Base-by-base conservation (phyloP, 1,140 invertebrate species). In the Drosophila sturtevanti region DNA sequence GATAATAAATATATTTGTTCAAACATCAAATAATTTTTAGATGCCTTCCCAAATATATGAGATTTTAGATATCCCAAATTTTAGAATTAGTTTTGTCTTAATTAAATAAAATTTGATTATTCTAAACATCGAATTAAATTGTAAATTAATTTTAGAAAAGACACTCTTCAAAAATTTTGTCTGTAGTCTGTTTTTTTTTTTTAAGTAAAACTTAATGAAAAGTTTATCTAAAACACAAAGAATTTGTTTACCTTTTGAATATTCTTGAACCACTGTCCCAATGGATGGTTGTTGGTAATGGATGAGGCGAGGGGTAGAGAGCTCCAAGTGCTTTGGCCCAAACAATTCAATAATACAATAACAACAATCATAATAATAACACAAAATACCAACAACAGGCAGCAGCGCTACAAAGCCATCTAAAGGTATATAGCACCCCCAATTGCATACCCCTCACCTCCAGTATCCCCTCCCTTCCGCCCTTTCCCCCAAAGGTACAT, bases 281-380 rank as follows among this genome's bases (percentile, higher is more conserved):
- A 22, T 18, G 35, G 62, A 69, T 70, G 54, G 52, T 69, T 62
- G 59, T 62, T 74, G 11, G 44, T 6, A 24, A 4, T 4, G 27
- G 52, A 7, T 2, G 37, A 9, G 6, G 38, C n/a, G n/a, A n/a
- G 22, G 16, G 44, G 59, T 41, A 18, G 37, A 22, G 34, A 55
- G 38, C 58, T 78, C 63, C 85, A 89, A 87, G 85, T 84, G 84
- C 79, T 82, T 84, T 89, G 85, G 85, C 84, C 85, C 85, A 89
- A 89, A 89, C 84, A 89, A 89, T 89, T 89, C 84, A 89, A 89
- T 89, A 89, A 89, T 78, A 89, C 84, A 89, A 89, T 89, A 89
- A 89, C 85, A 89, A 89, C 85, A 89, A 89, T 89, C 84, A 89
- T 89, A 89, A 89, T 89, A 89, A 89, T 89, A 89, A 89, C 84